Evolutionary conservation across 2,113 vertebrate species (phyloP), one percentile per base, ranked within the genome.

Genomic region (Aldabrachelys gigantea): DNA sequence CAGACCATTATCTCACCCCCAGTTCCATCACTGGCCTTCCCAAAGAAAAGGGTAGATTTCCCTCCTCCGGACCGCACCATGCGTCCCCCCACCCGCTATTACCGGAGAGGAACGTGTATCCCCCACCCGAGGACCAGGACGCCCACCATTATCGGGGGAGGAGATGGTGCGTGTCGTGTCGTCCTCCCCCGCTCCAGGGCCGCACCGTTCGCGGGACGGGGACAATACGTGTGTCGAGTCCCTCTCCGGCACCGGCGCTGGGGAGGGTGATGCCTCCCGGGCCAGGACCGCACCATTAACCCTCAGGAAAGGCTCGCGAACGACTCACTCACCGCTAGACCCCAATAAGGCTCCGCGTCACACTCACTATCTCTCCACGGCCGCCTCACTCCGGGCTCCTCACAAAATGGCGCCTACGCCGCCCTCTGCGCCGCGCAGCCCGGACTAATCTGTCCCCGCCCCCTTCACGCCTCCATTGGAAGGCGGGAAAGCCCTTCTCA

Each of bases 361-460:
- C 69, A 5, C 84, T 76, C 11, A 24, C 38, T 82, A 62, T 13
- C 24, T 22, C 35, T 6, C 5, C 10, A 1, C 93, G 35, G 91
- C 92, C 79, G 47, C 87, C 90, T 89, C 6, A 57, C 62, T 94
- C 87, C 65, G 89, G 87, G 52, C 89, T 93, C 94, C 94, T 91
- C 97, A 97, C 97, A 98, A 97, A 97, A 98, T 98, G 97, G 97
- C 97, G 91, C 90, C 96, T 93, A 72, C 93, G 53, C 93, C 96
- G 93, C 95, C 95, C 97, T 97, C 82, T 91, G 96, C 96, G 94
- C 95, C 91, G 93, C 96, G 82, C 91, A 85, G 59, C 75, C 78
- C 91, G 80, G 76, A 85, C 95, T 90, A 83, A 21, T 80, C 50
- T 72, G 85, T 50, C 38, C 59, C 1, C 89, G 87, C 95, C 97